These are phyloP conservation scores for Dendrolimus pini DNA, from an alignment of 2,888 invertebrate species.

Conservation along the genomic window DNA sequence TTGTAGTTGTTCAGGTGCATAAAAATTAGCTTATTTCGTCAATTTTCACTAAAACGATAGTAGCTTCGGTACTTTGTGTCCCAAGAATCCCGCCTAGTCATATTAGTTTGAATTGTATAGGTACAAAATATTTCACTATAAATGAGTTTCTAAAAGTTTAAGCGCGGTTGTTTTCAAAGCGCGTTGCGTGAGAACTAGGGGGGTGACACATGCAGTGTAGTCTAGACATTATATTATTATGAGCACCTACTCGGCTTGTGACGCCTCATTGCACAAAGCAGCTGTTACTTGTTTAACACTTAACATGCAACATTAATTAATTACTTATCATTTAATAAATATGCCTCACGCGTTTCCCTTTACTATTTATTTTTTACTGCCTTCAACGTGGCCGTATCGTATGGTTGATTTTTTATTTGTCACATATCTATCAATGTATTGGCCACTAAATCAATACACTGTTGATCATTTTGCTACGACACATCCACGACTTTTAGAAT, in stretches of 20 bases:
- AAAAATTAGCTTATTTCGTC: no score
- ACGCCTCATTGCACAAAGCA: conserved; percentile 50
- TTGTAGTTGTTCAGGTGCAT: no score
- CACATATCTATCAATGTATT: no score
- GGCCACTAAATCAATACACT: no score
- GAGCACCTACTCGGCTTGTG: conserved; percentile 18
- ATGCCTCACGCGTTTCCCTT: neutral
- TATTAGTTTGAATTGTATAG: no score
- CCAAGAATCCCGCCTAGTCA: no score
- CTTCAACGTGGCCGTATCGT: neutral
- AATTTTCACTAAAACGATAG: no score
- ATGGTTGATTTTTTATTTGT: neutral
- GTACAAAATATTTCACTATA: neutral
- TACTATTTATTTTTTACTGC: neutral
- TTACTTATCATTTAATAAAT: conserved; percentile 25
- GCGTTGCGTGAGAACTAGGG: conserved; percentile 57
- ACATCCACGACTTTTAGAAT: no score
- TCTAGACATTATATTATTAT: conserved; percentile 12
- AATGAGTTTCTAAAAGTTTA: neutral
- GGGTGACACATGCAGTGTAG: conserved; percentile 63
- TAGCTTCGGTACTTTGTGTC: no score
- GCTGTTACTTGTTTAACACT: conserved; percentile 50
- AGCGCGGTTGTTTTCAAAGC: conserved; percentile 50
- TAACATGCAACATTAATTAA: conserved; percentile 55
- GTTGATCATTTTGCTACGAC: no score